These are phyloP conservation scores for Gibbula magus DNA, from an alignment of 2,888 invertebrate genomes.

Conservation along the genomic window DNA sequence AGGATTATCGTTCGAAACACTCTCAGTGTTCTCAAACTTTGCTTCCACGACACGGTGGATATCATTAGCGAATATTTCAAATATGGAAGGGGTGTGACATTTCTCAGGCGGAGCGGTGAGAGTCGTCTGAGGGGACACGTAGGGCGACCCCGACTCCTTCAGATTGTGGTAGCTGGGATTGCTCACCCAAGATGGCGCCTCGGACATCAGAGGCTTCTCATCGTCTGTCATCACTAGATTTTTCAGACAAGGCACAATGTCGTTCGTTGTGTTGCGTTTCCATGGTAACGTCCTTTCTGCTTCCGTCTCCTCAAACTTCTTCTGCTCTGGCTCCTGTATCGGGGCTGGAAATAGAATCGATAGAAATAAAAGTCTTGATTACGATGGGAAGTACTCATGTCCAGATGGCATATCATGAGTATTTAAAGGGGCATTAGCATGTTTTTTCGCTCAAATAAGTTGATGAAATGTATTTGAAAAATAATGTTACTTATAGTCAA, in stretches of 20 bases:
- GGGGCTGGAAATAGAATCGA: neutral
- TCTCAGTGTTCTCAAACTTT: slow-evolving; percentile 29
- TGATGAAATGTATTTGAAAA: too few relatives aligned
- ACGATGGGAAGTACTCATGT: too few relatives aligned
- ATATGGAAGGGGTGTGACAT: slow-evolving; percentile 51
- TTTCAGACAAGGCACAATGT: slow-evolving; percentile 51
- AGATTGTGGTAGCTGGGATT: slow-evolving; percentile 89
- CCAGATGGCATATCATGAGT: too few relatives aligned
- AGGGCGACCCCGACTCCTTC: slow-evolving; percentile 65
- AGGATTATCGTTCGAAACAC: slow-evolving; percentile 33
- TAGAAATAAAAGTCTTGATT: neutral
- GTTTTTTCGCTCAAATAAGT: too few relatives aligned
- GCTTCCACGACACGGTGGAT: slow-evolving; percentile 15
- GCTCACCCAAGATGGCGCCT: slow-evolving; percentile 96
- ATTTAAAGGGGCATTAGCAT: too few relatives aligned
- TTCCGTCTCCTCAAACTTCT: slow-evolving; percentile 83
- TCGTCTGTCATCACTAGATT: slow-evolving; percentile 60
- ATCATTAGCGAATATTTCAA: slow-evolving; percentile 55
- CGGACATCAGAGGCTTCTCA: slow-evolving; percentile 78
- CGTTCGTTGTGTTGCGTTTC: slow-evolving; percentile 72
- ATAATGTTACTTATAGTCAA: too few relatives aligned
- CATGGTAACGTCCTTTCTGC: slow-evolving; percentile 94
- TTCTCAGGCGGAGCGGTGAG: slow-evolving; percentile 46
- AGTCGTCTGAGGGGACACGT: slow-evolving; percentile 63
- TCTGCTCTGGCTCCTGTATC: neutral